Conservation (phyloP, 2,797 vertebrate genomes). For the Babyrousa celebensis region DNA sequence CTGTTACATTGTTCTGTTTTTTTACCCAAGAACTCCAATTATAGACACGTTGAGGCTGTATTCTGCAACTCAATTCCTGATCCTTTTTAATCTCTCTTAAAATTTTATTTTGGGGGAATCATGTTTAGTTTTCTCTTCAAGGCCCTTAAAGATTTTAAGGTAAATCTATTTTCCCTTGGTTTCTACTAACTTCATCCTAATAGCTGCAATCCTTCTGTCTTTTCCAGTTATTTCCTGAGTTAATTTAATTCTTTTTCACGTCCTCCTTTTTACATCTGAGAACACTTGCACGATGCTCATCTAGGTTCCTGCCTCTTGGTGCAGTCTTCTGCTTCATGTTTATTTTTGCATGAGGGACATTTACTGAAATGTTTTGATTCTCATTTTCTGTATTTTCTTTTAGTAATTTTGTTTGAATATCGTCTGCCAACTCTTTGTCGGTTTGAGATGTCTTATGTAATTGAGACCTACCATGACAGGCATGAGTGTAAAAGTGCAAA, state of each 20-base stretch:
- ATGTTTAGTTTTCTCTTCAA: background rate
- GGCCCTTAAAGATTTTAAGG: background rate
- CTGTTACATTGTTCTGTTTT: background rate
- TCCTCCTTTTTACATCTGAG: background rate
- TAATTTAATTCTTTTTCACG: background rate
- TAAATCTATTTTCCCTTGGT: background rate
- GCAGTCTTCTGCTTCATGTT: background rate
- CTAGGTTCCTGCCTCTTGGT: background rate
- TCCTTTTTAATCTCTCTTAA: background rate
- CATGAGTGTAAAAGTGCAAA: background rate
- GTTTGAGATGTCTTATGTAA: background rate
- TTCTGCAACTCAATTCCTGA: background rate
- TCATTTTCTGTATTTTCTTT: background rate
- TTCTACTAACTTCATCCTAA: slow-evolving; percentile 19
- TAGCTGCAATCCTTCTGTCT: background rate
- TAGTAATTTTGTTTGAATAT: background rate
- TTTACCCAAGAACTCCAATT: background rate
- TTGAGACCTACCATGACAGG: background rate
- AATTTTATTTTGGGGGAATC: background rate
- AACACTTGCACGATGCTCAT: background rate
- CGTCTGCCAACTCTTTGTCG: background rate
- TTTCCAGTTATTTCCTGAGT: background rate
- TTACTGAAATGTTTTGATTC: background rate
- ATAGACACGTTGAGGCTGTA: background rate
- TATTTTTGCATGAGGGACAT: slow-evolving; percentile 1